Evolutionary conservation across 2,888 invertebrate species (phyloP), one percentile per base, ranked within the genome.

Genomic region (Nomada ferruginata): DNA sequence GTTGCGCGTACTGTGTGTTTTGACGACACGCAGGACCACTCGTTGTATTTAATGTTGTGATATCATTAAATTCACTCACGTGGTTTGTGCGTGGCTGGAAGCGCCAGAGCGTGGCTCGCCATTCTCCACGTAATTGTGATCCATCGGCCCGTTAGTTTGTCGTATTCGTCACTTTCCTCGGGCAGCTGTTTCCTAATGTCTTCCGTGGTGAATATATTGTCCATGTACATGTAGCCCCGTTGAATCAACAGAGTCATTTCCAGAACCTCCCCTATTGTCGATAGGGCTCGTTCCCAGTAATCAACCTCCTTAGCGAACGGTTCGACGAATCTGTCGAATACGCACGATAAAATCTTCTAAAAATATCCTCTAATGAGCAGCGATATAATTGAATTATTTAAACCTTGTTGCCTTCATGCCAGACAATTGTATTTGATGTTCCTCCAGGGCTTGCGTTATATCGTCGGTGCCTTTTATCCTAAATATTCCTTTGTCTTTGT

Each of bases 201-300:
- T 93, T 98, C 98, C 0, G 97, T 97, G 84, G 95, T 94, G 94
- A 98, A 98, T 92, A 98, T 98, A 92, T 96, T 98, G 95, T 98
- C 98, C 63, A 98, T 94, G 93, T 98, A 98, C 83, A 98, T 94
- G 95, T 97, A 98, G 84, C 97, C 96, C 42, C 97, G 95, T 94
- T 98, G 98, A 0, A 98, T 97, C 90, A 95, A 95, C n/a, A 98
- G 94, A 26, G 96, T 95, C 90, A 96, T 95, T 94, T 98, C 98
- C 60, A 98, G 95, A 69, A 97, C 96, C 93, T 98, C 98, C 79
- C 96, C 95, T 11, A 98, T 96, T 82, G 96, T 96, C 2, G 97
- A 97, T 76, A 98, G 94, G 0, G 96, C 96, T 89, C 97, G 96
- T 93, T 98, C 98, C 98, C 98, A 98, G 91, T 96, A 96, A 91